Base-by-base conservation (phyloP, 2,797 vertebrate species). In the Danio tinwini region DNA sequence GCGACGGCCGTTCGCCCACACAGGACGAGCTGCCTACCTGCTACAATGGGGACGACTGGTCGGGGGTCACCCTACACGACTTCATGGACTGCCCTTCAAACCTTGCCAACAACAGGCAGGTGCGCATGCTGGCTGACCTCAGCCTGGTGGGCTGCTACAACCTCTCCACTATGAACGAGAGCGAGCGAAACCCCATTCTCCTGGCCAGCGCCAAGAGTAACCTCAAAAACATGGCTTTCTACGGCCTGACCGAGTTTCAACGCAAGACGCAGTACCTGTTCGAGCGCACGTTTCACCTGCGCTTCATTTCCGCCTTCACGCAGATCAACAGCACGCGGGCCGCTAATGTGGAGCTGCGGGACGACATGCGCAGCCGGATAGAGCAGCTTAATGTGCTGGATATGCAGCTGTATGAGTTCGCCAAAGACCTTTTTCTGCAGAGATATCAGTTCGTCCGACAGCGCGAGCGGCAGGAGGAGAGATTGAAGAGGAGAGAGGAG, bases 31-130 rank as follows among this genome's bases (percentile, higher is more conserved):
- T 96, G 74, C 95, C 95, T 0, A 93, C 93, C 81, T 96, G 95
- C 83, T 96, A 96, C 0, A 88, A 90, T 0, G 95, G 95, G 7
- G 95, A 96, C 0, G 95, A 96, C 82, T 96, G 95, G 95, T 94
- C 95, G 6, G 95, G 95, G 79, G 95, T 96, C 68, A 93, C 92
- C 50, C 84, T 96, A 59, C 87, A 88, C 58, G 94, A 96, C 47
- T 99, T 99, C 92, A 99, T 97, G 97, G 96, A 97, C 80, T 99
- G 98, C 89, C 96, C 98, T 0, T 98, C 98, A 85, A 99, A 99
- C 84, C 86, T 99, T 92, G 97, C 97, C 90, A 99, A 96, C 92
- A 98, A 99, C 91, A 95, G 97, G 9, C 91, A 99, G 84, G 97
- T 98, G 58, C 95, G 98, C 63, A 99, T 99, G 98, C 88, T 99